Conservation (phyloP, 30 jellyfish, hydroid and myxozoan species). For the Aurelia aurita region DNA sequence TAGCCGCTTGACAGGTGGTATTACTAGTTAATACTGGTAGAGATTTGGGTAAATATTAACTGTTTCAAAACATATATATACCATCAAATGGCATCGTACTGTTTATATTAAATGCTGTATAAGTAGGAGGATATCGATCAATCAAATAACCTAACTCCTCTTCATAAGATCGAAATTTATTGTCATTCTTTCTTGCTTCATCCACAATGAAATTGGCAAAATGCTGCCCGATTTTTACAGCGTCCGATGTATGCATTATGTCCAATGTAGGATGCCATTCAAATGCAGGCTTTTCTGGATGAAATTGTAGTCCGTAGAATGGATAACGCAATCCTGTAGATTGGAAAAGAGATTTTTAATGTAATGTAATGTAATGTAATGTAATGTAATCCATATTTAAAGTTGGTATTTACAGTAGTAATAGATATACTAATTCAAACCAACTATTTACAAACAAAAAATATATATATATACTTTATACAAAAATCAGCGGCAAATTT, state of each 20-base stretch:
- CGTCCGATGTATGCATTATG: slow-evolving; percentile 69
- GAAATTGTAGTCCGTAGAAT: slow-evolving; percentile 94
- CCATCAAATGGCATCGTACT: slow-evolving; percentile 75
- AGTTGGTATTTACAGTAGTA: too few species aligned
- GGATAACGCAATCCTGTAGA: slow-evolving; percentile 73
- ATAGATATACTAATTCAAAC: too few species aligned
- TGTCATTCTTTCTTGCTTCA: slow-evolving; percentile 75
- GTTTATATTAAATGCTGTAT: slow-evolving; percentile 74
- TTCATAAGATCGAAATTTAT: slow-evolving; percentile 31
- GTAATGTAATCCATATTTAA: too few species aligned
- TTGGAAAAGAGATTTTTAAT: background rate
- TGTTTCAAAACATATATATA: slow-evolving; percentile 44
- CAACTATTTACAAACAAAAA: too few species aligned
- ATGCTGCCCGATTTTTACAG: slow-evolving; percentile 77
- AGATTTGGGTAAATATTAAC: too few species aligned
- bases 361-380: too few species aligned
- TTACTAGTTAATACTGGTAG: too few species aligned
- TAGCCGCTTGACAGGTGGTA: too few species aligned
- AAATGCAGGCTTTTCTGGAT: slow-evolving; percentile 90
- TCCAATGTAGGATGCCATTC: slow-evolving; percentile 89
- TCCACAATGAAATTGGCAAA: slow-evolving; percentile 72
- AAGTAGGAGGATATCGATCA: slow-evolving; percentile 63
- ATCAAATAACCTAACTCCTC: slow-evolving; percentile 51
- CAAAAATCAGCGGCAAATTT: too few species aligned
- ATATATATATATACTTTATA: too few species aligned